These are phyloP conservation scores for Porphyrio hochstetteri DNA, from an alignment of 2,113 vertebrate species.

Conservation along the genomic window DNA sequence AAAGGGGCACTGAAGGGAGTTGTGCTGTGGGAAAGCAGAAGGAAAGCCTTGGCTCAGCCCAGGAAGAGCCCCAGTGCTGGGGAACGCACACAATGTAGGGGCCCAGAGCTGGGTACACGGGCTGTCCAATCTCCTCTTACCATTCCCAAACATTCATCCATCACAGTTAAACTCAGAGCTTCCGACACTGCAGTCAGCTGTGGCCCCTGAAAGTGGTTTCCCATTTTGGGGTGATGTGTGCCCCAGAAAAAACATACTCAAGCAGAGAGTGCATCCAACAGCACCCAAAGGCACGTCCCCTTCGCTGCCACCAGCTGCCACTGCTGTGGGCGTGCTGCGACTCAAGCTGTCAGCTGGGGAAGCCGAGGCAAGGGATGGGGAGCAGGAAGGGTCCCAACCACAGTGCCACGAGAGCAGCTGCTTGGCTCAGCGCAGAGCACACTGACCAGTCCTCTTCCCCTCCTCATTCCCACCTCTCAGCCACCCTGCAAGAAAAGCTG, in stretches of 20 bases:
- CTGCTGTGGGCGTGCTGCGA: not conserved
- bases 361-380: not conserved
- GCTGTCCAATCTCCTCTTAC: not conserved
- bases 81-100: not conserved
- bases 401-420: fast-evolving
- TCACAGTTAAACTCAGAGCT: not conserved
- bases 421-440: not conserved
- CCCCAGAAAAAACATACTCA: not conserved
- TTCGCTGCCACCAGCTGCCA: not conserved
- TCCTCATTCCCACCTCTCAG: not conserved
- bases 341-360: not conserved
- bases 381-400: not conserved
- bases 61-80: not conserved
- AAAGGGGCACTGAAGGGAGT: not conserved
- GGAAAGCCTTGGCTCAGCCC: not conserved
- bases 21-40: not conserved
- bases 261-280: not conserved
- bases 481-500: not conserved
- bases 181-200: not conserved
- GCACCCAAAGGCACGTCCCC: not conserved
- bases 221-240: not conserved
- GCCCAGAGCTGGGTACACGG: not conserved
- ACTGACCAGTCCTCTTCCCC: not conserved
- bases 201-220: not conserved
- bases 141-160: not conserved